Evolutionary conservation across 2,797 vertebrate species (phyloP), one percentile per base, ranked within the genome.

Genomic region (Channallabes apus): DNA sequence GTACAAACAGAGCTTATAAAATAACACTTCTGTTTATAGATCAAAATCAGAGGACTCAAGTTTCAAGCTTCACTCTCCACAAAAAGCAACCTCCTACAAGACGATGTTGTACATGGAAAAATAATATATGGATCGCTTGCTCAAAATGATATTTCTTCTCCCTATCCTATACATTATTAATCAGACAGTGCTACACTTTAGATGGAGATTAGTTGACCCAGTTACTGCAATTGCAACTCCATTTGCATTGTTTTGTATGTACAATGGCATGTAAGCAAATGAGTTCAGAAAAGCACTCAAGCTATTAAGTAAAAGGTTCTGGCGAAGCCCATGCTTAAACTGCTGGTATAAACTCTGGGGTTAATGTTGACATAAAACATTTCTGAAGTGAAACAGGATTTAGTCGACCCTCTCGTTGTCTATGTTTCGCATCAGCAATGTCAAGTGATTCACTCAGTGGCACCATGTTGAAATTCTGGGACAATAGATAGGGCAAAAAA

Each of bases 121-220:
- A 64, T 7, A 24, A 62, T 82, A 61, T 77, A 5, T 41, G 62
- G 35, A 22, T 61, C 22, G 59, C 54, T 68, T 87, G 85, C 89
- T 91, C 59, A 87, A 90, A 84, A 90, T 82, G 58, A 68, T 88
- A 90, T 88, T 90, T 82, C 78, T 86, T 91, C 88, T 79, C 75
- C 88, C 92, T 85, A 91, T 91, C 80, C 64, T 85, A 80, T 94
- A 65, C 81, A 93, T 92, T 91, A 93, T 94, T 91, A 90, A 93
- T 91, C 80, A 89, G 85, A 76, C 75, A 85, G 88, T 90, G 83
- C 88, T 89, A 86, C 92, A 93, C 91, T 92, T 93, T 89, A 91
- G 86, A 82, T 86, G 87, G 84, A 90, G 90, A 91, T 92, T 91
- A 91, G 89, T 85, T 93, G 92, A 93, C 91, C 91, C 89, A 94